Evolutionary conservation across 2,113 vertebrate species (phyloP), one percentile per base, ranked within the genome.

Genomic region (Phyllopteryx taeniolatus): DNA sequence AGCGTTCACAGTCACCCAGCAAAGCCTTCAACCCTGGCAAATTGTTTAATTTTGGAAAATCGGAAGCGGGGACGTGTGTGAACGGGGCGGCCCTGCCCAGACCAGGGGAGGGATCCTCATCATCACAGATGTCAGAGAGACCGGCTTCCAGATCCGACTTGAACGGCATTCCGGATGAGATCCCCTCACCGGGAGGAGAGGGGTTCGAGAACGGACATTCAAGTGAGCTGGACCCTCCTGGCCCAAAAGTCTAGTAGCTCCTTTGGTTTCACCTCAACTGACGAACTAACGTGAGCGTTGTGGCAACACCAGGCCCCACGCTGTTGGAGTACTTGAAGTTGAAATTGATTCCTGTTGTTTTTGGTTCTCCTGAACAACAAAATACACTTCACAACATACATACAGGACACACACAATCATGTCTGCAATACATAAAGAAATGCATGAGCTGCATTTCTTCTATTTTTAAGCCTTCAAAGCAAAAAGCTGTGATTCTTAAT

Each of bases 1-100:
- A 98, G 88, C 95, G 94, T 83, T 94, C 93, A 64, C 97, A 96
- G 91, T 98, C 97, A 0, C 96, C 97, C 64, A 96, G 94, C 88
- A 97, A 98, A 83, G 93, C 96, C 75, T 97, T 97, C 93, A 96
- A 97, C 44, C 95, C 96, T 0, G 88, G 94, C 81, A 98, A 98
- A 87, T 94, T 98, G 63, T 98, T 98, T 90, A 96, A 97, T 83
- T 98, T 98, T 10, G 94, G 94, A 63, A 94, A 94, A 78, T 93
- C 93, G 0, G 94, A 94, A 76, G 92, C 89, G n/a, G 91, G 90
- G n/a, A 12, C 91, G 64, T 93, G 92, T 33, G 86, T 93, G 0
- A 97, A 97, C 44, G 96, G 96, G 78, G 87, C 91, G 0, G 90
- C 79, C 65, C 60, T 47, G 51, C 79, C 83, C 77, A 89, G 85